A percentile compares a stretch with the other conserved stretches of the same genome.
Conservation (phyloP, 2,888 invertebrate species). For the Geotrupes spiniger region DNA sequence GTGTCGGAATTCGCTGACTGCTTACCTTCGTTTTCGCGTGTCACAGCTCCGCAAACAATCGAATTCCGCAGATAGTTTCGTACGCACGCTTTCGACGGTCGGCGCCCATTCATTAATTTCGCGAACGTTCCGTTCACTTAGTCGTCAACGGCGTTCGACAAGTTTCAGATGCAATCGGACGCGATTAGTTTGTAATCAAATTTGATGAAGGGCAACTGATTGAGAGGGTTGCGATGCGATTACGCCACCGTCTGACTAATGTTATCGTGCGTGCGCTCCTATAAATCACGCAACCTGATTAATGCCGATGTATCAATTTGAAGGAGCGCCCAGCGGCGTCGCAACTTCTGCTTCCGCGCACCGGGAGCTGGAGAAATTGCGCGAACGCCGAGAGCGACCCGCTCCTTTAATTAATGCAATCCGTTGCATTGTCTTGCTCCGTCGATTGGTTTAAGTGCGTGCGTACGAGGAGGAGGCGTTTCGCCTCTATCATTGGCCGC, state of each 20-base stretch:
- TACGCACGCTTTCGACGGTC: too few relatives aligned
- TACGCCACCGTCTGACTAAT: slow-evolving; percentile 3
- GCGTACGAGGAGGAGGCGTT: slow-evolving; percentile 36
- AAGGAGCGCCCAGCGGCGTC: slow-evolving; percentile 9
- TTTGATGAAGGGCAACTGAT: too few relatives aligned
- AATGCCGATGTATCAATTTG: slow-evolving; percentile 14
- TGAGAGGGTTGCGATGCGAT: too few relatives aligned
- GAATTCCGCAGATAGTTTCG: too few relatives aligned
- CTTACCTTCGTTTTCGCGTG: too few relatives aligned
- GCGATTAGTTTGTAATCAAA: too few relatives aligned
- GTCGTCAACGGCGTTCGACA: slow-evolving; percentile 9
- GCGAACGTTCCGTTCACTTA: too few relatives aligned
- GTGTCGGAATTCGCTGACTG: too few relatives aligned
- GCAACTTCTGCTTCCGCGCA: slow-evolving; percentile 1
- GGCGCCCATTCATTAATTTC: too few relatives aligned
- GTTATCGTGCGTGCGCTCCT: slow-evolving; percentile 9
- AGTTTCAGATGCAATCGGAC: background rate
- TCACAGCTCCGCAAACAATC: too few relatives aligned
- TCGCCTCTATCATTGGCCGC: slow-evolving; percentile 32
- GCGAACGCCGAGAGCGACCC: slow-evolving; percentile 12
- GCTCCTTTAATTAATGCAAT: slow-evolving; percentile 26
- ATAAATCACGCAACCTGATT: slow-evolving; percentile 13
- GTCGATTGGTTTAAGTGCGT: slow-evolving; percentile 36
- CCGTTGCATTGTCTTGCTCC: slow-evolving; percentile 29
- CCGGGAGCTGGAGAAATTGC: slow-evolving; percentile 14